phyloP scores from a whole-genome alignment of 2,888 invertebrate genomes.

The Euzophera pinguis region DNA sequence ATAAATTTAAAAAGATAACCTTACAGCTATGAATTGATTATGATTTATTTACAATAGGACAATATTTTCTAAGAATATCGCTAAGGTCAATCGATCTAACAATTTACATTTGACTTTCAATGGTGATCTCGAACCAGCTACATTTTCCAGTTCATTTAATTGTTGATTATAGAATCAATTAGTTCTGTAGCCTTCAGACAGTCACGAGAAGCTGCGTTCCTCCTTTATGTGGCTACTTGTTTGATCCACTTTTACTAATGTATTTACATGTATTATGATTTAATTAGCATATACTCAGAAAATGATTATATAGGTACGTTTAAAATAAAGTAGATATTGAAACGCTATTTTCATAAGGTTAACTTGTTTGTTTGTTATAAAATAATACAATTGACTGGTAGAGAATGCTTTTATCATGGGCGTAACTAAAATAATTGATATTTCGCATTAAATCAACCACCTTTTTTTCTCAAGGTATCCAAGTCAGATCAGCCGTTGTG shows the following conservation, averaged over 20 bases:
- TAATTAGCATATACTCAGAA: not conserved
- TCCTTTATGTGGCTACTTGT: constrained; percentile 20
- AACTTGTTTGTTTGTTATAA: too few relatives aligned
- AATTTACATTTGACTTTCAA: constrained; percentile 48
- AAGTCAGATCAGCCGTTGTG: too few relatives aligned
- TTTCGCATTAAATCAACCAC: too few relatives aligned
- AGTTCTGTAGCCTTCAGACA: constrained; percentile 42
- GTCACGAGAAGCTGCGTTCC: constrained; percentile 40
- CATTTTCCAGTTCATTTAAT: constrained; percentile 38
- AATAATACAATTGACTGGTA: too few relatives aligned
- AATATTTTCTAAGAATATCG: constrained; percentile 28
- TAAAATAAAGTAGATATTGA: too few relatives aligned
- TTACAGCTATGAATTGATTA: not conserved
- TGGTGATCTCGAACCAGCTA: constrained; percentile 27
- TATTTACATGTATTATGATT: not conserved
- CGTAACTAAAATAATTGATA: too few relatives aligned
- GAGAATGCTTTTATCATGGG: too few relatives aligned
- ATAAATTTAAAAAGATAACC: too few relatives aligned
- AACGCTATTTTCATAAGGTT: too few relatives aligned
- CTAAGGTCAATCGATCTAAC: constrained; percentile 36
- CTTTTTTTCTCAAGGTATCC: too few relatives aligned
- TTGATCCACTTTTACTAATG: constrained; percentile 6
- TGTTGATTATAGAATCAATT: constrained; percentile 43
- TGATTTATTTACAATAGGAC: not conserved
- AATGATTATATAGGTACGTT: too few relatives aligned